Conservation (phyloP, 1,140 invertebrate genomes). For the Glossosoma conforme region DNA sequence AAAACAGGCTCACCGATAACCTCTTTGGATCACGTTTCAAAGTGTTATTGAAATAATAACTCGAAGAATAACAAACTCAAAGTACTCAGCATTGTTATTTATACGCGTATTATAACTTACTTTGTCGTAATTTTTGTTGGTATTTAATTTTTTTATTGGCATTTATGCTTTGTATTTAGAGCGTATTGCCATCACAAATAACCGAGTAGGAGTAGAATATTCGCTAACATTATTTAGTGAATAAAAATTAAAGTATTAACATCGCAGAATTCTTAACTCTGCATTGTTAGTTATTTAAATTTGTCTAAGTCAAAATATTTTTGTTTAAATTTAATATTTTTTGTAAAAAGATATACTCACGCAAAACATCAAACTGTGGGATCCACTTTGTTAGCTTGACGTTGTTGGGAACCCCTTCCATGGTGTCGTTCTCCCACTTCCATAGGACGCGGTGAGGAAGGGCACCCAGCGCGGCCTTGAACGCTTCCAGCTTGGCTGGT, state of each 20-base stretch:
- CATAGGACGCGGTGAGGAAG: conserved; percentile 45
- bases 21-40: no score
- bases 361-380: conserved; percentile 39
- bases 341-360: conserved; percentile 31
- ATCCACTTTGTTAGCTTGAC: conserved; percentile 36
- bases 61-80: no score
- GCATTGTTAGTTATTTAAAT: not conserved
- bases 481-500: conserved; percentile 34
- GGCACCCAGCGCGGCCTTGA: conserved; percentile 38
- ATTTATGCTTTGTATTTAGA: no score
- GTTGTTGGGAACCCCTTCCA: conserved; percentile 31
- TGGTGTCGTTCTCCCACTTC: conserved; percentile 41
- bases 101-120: not conserved
- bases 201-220: no score
- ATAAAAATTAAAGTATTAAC: not conserved
- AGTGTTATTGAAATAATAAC: conserved; percentile 1
- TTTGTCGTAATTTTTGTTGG: not conserved
- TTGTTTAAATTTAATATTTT: not conserved
- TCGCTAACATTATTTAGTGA: not conserved
- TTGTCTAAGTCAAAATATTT: not conserved
- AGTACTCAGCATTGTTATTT: no score
- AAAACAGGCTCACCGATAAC: no score
- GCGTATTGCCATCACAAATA: no score
- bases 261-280: not conserved
- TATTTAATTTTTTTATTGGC: no score